Percentiles rank a stretch among this genome's conserved stretches.
Evolutionary conservation across 2,888 invertebrate genomes (phyloP).

Genomic region (Eubasilissa splendida): DNA sequence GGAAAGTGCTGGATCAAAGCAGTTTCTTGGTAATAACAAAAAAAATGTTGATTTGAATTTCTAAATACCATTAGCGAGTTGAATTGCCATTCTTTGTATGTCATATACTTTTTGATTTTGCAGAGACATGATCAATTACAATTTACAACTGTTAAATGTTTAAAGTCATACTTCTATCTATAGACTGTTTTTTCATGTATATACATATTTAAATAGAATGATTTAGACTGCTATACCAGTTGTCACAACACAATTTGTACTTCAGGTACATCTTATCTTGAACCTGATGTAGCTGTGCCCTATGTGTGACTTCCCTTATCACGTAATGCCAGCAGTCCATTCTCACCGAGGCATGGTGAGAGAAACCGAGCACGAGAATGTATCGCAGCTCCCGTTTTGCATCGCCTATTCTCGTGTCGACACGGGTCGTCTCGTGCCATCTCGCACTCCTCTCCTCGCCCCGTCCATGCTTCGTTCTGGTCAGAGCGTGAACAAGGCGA

Average conservation of each 20-base stretch:
- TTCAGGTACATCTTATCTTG: background rate
- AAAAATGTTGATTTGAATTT: background rate
- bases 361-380: no score
- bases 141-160: background rate
- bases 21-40: slow-evolving; percentile 62
- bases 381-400: no score
- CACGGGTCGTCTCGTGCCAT: no score
- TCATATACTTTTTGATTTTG: no score
- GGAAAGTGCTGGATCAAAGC: slow-evolving; percentile 61
- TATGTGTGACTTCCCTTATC: background rate
- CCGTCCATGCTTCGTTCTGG: no score
- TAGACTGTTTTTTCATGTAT: background rate
- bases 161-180: background rate
- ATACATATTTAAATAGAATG: background rate
- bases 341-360: no score
- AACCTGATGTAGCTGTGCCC: background rate
- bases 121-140: no score
- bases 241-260: background rate
- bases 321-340: background rate
- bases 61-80: background rate
- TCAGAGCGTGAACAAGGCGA: no score
- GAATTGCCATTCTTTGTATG: no score
- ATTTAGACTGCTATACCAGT: background rate
- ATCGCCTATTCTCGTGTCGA: no score
- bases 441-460: no score